These are phyloP conservation scores for Sepiola atlantica DNA, from an alignment of 2,888 invertebrate genomes.

Conservation along the genomic window DNA sequence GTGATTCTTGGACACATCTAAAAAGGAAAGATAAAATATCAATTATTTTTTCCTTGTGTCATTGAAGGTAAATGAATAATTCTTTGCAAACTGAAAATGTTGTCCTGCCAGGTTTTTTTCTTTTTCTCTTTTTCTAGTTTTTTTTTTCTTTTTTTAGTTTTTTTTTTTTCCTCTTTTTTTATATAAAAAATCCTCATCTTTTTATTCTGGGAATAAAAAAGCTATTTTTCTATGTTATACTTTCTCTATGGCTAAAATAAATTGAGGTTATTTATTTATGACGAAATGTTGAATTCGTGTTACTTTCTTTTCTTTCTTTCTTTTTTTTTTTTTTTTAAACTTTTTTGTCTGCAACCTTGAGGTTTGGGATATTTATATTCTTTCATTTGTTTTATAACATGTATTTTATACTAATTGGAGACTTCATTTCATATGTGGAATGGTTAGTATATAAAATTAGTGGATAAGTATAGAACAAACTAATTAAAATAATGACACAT, in stretches of 20 bases:
- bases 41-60: neutral
- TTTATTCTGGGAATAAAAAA: neutral
- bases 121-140: neutral
- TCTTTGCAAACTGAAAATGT: neutral
- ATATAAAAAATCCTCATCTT: neutral
- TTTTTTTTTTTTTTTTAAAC: neutral
- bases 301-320: neutral
- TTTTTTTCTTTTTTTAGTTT: too few species aligned
- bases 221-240: neutral
- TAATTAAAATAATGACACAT: neutral
- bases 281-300: neutral
- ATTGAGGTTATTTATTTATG: conserved; percentile 11
- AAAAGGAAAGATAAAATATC: neutral
- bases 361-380: neutral
- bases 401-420: neutral
- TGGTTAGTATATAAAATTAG: neutral
- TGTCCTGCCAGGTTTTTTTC: neutral
- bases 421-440: neutral
- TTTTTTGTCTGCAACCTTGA: neutral
- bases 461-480: neutral
- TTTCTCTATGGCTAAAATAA: neutral
- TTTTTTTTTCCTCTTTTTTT: too few species aligned
- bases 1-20: neutral
- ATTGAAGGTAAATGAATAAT: neutral
- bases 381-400: neutral